Evolutionary conservation across 2,797 vertebrate species (phyloP).

Genomic region (Xiphophorus birchmanni): DNA sequence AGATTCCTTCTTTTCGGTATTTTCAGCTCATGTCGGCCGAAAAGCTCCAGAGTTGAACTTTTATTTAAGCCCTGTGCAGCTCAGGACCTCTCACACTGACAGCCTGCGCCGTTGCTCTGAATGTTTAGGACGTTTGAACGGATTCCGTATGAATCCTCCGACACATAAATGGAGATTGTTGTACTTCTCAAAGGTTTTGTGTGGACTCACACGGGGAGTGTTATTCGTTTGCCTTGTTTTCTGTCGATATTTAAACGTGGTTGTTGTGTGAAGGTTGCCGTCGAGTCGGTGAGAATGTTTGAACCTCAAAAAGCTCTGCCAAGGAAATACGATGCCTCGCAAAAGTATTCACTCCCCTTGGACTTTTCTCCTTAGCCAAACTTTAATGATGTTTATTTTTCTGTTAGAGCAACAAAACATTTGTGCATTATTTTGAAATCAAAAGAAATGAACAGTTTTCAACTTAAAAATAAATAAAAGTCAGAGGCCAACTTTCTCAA

Average conservation of each 20-base stretch:
- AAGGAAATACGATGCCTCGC: neutral
- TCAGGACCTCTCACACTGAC: neutral
- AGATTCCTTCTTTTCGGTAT: neutral
- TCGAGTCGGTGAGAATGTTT: neutral
- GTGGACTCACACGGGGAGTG: neutral
- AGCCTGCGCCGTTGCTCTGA: neutral
- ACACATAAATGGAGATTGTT: neutral
- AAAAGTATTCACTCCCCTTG: neutral
- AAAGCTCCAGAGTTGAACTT: too few relatives aligned
- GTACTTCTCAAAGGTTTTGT: neutral
- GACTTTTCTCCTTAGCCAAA: neutral
- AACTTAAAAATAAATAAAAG: neutral
- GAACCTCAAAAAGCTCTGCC: neutral
- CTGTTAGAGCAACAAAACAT: neutral
- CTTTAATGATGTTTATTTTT: neutral
- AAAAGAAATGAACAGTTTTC: neutral
- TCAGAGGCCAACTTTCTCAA: neutral
- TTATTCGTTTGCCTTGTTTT: neutral
- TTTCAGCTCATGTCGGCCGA: too few relatives aligned
- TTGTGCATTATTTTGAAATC: neutral
- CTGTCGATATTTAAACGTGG: neutral
- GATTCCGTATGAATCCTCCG: neutral
- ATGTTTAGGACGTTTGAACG: conserved; percentile 17
- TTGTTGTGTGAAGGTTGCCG: neutral
- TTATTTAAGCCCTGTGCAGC: too few relatives aligned